Percentiles rank a stretch among this genome's conserved stretches.
These are phyloP conservation scores for Escarpia spicata DNA, from an alignment of 2,888 invertebrate genomes.

Conservation along the genomic window DNA sequence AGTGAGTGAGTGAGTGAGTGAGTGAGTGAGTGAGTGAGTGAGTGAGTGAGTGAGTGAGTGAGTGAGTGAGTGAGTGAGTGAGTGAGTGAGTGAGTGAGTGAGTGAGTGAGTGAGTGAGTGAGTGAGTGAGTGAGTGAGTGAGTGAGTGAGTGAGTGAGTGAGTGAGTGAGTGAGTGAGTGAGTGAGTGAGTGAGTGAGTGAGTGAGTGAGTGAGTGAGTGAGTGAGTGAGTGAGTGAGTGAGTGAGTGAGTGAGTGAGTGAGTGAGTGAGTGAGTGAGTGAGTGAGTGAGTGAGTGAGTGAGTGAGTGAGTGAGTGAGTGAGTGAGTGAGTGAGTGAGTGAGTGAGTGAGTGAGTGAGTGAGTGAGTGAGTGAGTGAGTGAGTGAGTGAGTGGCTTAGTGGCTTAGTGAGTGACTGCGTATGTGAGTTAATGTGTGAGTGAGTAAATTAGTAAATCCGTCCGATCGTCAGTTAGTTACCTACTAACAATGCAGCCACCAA, in stretches of 20 bases:
- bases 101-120: slow-evolving; percentile 42
- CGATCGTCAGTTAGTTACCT: not conserved
- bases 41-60: slow-evolving; percentile 43
- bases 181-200: slow-evolving; percentile 38
- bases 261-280: slow-evolving; percentile 32
- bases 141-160: slow-evolving; percentile 35
- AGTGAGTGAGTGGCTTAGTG: not conserved
- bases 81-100: slow-evolving; percentile 38
- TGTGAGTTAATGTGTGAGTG: not conserved
- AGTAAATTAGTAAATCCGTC: not conserved
- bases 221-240: slow-evolving; percentile 30
- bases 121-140: slow-evolving; percentile 43
- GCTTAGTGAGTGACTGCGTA: not conserved
- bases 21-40: slow-evolving; percentile 43
- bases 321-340: slow-evolving; percentile 34
- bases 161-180: slow-evolving; percentile 30
- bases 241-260: slow-evolving; percentile 32
- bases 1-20: slow-evolving; percentile 41
- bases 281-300: slow-evolving; percentile 31
- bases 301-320: slow-evolving; percentile 35
- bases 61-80: slow-evolving; percentile 42
- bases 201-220: slow-evolving; percentile 37
- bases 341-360: slow-evolving; percentile 8
- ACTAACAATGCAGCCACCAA: not conserved
- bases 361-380: not conserved